A percentile compares a stretch with the other conserved stretches of the same genome.
These are phyloP conservation scores for Mohoua ochrocephala DNA, from an alignment of 2,113 vertebrate genomes.

Conservation along the genomic window DNA sequence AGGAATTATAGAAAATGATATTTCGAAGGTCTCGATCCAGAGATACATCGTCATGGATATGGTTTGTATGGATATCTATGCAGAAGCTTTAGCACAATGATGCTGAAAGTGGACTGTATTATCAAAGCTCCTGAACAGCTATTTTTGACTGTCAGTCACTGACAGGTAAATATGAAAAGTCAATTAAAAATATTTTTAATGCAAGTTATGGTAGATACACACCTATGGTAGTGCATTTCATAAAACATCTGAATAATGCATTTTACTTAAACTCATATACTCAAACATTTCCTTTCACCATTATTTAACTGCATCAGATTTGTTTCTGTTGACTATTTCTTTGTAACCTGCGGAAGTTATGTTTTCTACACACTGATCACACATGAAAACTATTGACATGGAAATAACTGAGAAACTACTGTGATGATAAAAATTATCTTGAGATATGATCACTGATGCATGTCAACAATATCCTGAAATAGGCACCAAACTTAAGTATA, in stretches of 20 bases:
- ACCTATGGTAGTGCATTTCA: background rate
- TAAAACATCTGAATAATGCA: background rate
- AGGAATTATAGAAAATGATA: background rate
- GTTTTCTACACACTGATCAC: background rate
- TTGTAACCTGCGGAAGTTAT: background rate
- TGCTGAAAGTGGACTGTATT: background rate
- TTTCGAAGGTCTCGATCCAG: background rate
- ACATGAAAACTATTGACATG: background rate
- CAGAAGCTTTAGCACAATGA: background rate
- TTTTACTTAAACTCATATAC: background rate
- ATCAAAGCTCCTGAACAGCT: background rate
- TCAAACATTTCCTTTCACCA: background rate
- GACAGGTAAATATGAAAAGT: background rate
- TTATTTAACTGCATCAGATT: background rate
- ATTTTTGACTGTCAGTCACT: background rate
- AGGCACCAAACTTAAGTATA: background rate
- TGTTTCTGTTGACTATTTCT: background rate
- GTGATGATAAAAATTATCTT: background rate
- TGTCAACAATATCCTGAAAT: background rate
- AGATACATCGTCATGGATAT: background rate
- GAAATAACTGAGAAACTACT: background rate
- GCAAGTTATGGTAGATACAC: fast-evolving
- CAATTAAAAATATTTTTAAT: background rate
- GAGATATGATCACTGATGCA: background rate
- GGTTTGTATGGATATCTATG: background rate